A percentile compares a stretch with the other conserved stretches of the same genome.
Conservation (phyloP, 2,797 vertebrate species). For the Ctenochaetus hawaiiensis region DNA sequence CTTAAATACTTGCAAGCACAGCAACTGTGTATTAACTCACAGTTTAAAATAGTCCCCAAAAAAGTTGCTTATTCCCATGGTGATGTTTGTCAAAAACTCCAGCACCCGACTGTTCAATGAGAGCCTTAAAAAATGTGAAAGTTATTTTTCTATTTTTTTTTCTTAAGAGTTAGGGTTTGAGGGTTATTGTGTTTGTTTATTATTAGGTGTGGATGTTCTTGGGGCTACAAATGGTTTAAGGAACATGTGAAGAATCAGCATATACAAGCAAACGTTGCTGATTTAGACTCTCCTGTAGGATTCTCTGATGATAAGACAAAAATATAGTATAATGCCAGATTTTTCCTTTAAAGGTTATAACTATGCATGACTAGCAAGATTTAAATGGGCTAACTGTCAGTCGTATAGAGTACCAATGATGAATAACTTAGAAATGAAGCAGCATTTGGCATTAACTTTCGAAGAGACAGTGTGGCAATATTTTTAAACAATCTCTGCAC, state of each 20-base stretch:
- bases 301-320: neutral
- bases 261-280: neutral
- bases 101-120: too few relatives aligned
- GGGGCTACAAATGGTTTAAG: neutral
- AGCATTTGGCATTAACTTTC: neutral
- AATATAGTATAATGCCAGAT: neutral
- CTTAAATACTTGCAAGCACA: too few relatives aligned
- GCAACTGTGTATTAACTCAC: too few relatives aligned
- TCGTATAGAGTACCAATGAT: neutral
- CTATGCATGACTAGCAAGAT: neutral
- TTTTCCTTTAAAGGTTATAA: neutral
- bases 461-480: neutral
- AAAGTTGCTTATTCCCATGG: too few relatives aligned
- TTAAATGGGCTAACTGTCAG: neutral
- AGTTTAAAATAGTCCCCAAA: too few relatives aligned
- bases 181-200: too few relatives aligned
- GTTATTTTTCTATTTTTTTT: neutral
- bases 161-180: too few relatives aligned
- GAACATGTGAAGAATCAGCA: neutral
- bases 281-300: neutral
- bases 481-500: neutral
- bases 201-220: neutral
- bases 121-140: too few relatives aligned
- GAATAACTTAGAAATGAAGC: constrained; percentile 7
- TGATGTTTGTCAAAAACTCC: too few relatives aligned